Evolutionary conservation across 2,797 vertebrate species (phyloP).

Genomic region (Uromys caudimaculatus): DNA sequence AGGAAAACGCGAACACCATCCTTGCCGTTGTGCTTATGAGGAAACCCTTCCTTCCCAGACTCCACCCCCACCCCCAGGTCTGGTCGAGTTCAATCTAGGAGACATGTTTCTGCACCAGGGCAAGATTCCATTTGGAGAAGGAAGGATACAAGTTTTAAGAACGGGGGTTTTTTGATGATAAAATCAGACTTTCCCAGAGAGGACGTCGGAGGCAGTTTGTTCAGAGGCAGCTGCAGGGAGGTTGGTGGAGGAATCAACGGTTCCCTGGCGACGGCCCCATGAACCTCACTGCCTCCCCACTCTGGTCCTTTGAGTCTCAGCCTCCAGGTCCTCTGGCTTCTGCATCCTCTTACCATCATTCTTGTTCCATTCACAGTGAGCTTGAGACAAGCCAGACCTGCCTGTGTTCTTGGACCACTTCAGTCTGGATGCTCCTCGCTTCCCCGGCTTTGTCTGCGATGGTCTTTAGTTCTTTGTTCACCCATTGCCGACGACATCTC

Average conservation of each 20-base stretch:
- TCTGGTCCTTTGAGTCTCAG: neutral
- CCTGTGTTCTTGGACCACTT: neutral
- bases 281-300: neutral
- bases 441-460: fast-evolving
- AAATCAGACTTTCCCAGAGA: conserved; percentile 69
- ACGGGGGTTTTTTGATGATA: conserved; percentile 41
- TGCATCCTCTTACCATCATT: neutral
- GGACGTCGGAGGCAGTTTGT: neutral
- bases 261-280: neutral
- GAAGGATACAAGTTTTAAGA: neutral
- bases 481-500: neutral
- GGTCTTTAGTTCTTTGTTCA: neutral
- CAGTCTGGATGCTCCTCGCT: fast-evolving
- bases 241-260: neutral
- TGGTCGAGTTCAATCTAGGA: neutral
- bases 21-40: neutral
- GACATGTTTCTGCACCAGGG: neutral
- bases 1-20: neutral
- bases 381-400: neutral
- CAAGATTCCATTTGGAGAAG: conserved; percentile 35
- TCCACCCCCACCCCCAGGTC: neutral
- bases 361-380: neutral
- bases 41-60: neutral
- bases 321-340: neutral
- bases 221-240: neutral